Conservation (phyloP, 2,797 vertebrate species). For the Tolypeutes matacus region DNA sequence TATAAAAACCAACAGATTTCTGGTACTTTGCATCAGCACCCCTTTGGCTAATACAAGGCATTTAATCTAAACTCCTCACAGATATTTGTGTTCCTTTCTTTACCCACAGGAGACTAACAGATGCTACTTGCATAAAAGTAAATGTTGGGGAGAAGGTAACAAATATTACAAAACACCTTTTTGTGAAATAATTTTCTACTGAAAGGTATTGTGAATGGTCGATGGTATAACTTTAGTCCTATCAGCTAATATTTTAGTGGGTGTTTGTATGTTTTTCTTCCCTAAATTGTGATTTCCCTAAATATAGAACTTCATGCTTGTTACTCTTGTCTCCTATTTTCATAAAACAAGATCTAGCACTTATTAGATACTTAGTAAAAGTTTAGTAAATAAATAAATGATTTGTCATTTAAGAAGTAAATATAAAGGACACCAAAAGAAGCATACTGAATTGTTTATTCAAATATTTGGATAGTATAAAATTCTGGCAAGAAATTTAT, state of each 20-base stretch:
- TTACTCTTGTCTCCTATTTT: neutral
- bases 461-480: neutral
- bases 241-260: neutral
- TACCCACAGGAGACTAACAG: neutral
- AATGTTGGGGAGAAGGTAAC: neutral
- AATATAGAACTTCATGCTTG: neutral
- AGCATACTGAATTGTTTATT: neutral
- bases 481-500: neutral
- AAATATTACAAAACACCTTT: neutral
- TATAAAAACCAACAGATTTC: no score
- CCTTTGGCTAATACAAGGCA: no score
- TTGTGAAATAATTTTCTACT: neutral
- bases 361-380: neutral
- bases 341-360: neutral
- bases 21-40: no score
- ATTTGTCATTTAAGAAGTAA: neutral
- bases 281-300: neutral
- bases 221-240: neutral
- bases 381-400: neutral
- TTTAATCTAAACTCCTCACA: neutral
- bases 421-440: neutral
- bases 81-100: neutral
- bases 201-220: neutral
- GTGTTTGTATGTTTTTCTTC: neutral
- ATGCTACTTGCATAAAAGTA: neutral